Evolutionary conservation across 2,113 vertebrate genomes (phyloP), one percentile per base, ranked within the genome.

Genomic region (Dolichotis patagonum): DNA sequence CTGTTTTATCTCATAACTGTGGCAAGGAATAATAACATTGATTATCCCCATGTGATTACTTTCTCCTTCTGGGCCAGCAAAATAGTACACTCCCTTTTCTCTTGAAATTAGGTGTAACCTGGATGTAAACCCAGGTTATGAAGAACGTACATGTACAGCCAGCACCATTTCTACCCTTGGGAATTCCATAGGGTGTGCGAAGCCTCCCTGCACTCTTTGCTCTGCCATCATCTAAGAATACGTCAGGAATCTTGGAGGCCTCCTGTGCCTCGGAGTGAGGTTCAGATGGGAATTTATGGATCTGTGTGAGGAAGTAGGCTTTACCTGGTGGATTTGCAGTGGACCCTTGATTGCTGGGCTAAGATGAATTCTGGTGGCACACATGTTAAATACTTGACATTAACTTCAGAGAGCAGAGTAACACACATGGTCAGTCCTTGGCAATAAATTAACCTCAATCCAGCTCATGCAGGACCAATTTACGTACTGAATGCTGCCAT

Each of bases 201-300:
- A 12, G 19, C 17, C 14, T 14, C 62, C 67, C 26, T 67, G 28
- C 11, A 41, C 30, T 75, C 20, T 28, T 32, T 28, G 17, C 3
- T 80, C 0, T 91, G n/a, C 1, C n/a, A 13, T 65, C 13, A 91
- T 24, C 13, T 52, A 14, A 93, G 52, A 30, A 88, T 26, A 32
- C 7, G 3, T 24, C 3, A 3, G 10, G 35, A 58, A 41, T 77
- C 13, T 7, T 12, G n/a, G 14, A 7, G 35, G 11, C 0, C 16
- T n/a, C 11, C 1, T 54, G 10, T 13, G 7, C 1, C 6, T 38
- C 28, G 0, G 11, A 17, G 32, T 1, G 1, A 17, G 4, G 35
- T 90, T 62, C 60, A 52, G 1, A 32, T 88, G 62, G 16, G 7
- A 3, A 56, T 19, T 71, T 75, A 24, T 54, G 75, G 41, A 38